Evolutionary conservation across 2,797 vertebrate genomes (phyloP).

Genomic region (Myiotriccus ornatus): DNA sequence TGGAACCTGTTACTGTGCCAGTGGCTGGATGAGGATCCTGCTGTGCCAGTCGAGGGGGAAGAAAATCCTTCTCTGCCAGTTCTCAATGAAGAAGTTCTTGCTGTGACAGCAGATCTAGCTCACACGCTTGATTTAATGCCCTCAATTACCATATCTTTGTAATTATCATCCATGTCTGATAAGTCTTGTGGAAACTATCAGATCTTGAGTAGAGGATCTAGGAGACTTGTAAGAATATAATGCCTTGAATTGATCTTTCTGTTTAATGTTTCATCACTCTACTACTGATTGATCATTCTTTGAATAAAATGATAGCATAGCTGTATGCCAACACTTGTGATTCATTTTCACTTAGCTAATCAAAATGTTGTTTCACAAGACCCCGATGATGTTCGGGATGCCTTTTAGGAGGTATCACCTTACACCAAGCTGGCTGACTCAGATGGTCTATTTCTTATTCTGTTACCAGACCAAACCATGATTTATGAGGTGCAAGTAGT

Average conservation of each 20-base stretch:
- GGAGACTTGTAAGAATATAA: slow-evolving; percentile 58
- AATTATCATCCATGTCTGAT: slow-evolving; percentile 66
- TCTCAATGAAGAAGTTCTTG: slow-evolving; percentile 63
- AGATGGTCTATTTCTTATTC: slow-evolving; percentile 42
- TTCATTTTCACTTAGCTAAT: slow-evolving; percentile 75
- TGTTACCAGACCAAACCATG: slow-evolving; percentile 13
- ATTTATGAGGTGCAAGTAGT: slow-evolving; percentile 9
- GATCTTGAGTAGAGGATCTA: slow-evolving; percentile 56
- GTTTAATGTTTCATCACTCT: slow-evolving; percentile 64
- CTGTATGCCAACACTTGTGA: slow-evolving; percentile 65
- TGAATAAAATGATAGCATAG: slow-evolving; percentile 64
- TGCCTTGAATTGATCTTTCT: slow-evolving; percentile 60
- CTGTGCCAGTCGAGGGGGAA: slow-evolving; percentile 60
- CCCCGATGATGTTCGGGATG: slow-evolving; percentile 63
- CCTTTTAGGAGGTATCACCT: slow-evolving; percentile 56
- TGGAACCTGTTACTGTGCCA: slow-evolving; percentile 59
- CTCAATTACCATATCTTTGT: slow-evolving; percentile 72
- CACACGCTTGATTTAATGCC: slow-evolving; percentile 66
- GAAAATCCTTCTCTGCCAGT: slow-evolving; percentile 63
- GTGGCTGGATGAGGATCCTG: slow-evolving; percentile 49
- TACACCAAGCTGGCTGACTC: slow-evolving; percentile 51
- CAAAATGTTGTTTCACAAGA: slow-evolving; percentile 73
- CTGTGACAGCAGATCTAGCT: slow-evolving; percentile 69
- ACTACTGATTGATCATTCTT: slow-evolving; percentile 68
- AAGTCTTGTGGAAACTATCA: slow-evolving; percentile 55